A percentile compares a stretch with the other conserved stretches of the same genome.
These are phyloP conservation scores for Esperia sulphurella DNA, from an alignment of 2,888 invertebrate species.

Conservation along the genomic window DNA sequence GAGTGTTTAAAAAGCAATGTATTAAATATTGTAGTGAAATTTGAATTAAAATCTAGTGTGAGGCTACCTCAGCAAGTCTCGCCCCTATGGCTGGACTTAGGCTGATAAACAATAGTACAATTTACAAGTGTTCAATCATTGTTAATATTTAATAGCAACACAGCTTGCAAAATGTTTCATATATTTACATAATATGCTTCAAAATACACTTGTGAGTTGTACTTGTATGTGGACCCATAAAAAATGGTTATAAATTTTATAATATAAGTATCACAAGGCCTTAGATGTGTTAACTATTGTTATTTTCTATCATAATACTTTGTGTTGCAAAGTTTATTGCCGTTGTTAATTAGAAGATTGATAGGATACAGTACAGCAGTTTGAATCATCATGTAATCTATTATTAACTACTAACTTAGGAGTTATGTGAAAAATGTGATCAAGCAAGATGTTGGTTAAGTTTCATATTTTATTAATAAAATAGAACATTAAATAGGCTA, in stretches of 20 bases:
- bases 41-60: too few species aligned
- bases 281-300: conserved; percentile 62
- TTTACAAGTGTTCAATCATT: too few species aligned
- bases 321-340: conserved; percentile 53
- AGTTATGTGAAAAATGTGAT: conserved; percentile 68
- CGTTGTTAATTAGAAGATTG: conserved; percentile 25
- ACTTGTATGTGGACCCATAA: neutral
- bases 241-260: neutral
- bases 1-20: neutral
- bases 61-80: too few species aligned
- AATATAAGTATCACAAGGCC: conserved; percentile 44
- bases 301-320: conserved; percentile 37
- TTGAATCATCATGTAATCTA: conserved; percentile 9
- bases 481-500: conserved; percentile 62
- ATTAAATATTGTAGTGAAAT: conserved; percentile 13
- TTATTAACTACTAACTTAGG: conserved; percentile 33
- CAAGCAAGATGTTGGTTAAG: conserved; percentile 66
- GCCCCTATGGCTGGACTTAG: too few species aligned
- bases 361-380: conserved; percentile 14
- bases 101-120: too few species aligned
- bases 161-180: neutral
- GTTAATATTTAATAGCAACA: too few species aligned
- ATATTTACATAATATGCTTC: neutral
- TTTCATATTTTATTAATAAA: conserved; percentile 71
- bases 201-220: neutral